Evolutionary conservation across 2,888 invertebrate genomes (phyloP), one percentile per base, ranked within the genome.

Genomic region (Dryobotodes eremita): DNA sequence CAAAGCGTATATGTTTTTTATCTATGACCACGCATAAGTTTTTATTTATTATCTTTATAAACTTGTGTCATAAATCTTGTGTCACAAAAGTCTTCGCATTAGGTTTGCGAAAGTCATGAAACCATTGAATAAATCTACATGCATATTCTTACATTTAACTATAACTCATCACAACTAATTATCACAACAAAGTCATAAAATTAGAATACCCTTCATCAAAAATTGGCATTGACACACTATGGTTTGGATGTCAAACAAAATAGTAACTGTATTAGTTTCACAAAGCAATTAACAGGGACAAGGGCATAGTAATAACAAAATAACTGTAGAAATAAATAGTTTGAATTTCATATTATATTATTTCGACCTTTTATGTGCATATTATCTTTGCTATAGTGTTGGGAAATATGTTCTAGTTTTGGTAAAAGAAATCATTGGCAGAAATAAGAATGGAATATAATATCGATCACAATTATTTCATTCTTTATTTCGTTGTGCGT

Each of bases 151-250:
- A 42, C 57, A 48, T 78, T 71, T 36, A 42, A 23, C 15, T 20
- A 31, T n/a, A 61, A n/a, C 0, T 46, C 23, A 17, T 70, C 36
- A 70, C 7, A 59, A 26, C 26, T 20, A 31, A 61, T 7, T 31
- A 31, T 59, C 7, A 26, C 26, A 61, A 46, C 23, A 65, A 23
- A 61, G 46, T 26, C 10, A 64, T 65, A n/a, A 76, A 83, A 80
- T 55, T 23, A 31, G 26, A 73, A 80, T 62, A 74, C 50, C 70
- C 86, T 75, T 75, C 75, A 64, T 72, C 61, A 13, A 31, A 77
- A 62, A 80, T 87, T 75, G 85, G 17, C 88, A 85, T 77, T 87
- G 85, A 85, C 85, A 85, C 46, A 75, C 68, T 86, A 71, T 61
- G 57, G 61, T 48, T 69, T 23, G 0, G 57, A 31, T 48, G 50